Percentiles rank a stretch among this genome's conserved stretches.
Conservation (phyloP, 2,888 invertebrate species). For the Marronus borbonicus region DNA sequence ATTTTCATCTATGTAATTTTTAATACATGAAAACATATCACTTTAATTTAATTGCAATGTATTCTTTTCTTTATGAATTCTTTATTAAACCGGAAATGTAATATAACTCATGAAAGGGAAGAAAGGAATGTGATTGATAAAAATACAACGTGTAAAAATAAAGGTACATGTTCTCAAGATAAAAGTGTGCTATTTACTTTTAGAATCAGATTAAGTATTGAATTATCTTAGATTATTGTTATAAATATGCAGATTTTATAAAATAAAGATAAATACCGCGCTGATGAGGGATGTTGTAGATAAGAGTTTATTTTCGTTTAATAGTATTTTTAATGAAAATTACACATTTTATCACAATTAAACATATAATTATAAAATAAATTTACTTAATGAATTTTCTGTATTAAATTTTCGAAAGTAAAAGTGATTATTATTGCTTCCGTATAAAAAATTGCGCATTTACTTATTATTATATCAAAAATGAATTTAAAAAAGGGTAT, state of each 20-base stretch:
- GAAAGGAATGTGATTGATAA: constrained; percentile 30
- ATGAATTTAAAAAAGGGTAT: constrained; percentile 54
- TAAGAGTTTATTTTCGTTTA: constrained; percentile 5
- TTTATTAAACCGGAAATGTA: neutral
- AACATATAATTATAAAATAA: neutral
- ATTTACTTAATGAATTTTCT: neutral
- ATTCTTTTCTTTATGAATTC: too few species aligned
- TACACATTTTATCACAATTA: neutral
- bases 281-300: neutral
- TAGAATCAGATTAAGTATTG: neutral
- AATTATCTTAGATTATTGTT: constrained; percentile 22
- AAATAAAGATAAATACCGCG: constrained; percentile 1
- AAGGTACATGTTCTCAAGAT: neutral
- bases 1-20: neutral
- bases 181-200: constrained; percentile 21
- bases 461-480: constrained; percentile 46
- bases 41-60: too few species aligned
- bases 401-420: constrained; percentile 48
- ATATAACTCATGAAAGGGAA: neutral
- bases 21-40: neutral
- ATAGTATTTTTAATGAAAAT: neutral
- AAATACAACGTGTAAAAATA: constrained; percentile 28
- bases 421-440: constrained; percentile 55
- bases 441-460: constrained; percentile 45
- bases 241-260: constrained; percentile 30